A percentile compares a stretch with the other conserved stretches of the same genome.
Conservation (phyloP, 2,888 invertebrate genomes). For the Lasioglossum pauxillum region DNA sequence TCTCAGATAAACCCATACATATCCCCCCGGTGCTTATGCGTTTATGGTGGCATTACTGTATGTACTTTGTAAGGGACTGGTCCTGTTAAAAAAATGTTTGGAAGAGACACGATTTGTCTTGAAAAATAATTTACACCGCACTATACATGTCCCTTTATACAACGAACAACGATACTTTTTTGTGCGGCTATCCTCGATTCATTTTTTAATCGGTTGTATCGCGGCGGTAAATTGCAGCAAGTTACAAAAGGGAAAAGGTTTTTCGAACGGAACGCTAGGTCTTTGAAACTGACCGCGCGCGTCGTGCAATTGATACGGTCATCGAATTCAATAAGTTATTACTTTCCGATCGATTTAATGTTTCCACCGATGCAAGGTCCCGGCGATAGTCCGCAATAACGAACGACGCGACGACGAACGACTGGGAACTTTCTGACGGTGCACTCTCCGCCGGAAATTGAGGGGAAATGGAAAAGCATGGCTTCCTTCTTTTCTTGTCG, state of each 20-base stretch:
- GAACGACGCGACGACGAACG: constrained; percentile 12
- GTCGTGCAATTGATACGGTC: neutral
- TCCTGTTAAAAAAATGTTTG: no score
- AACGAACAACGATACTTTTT: no score
- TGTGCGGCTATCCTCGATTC: no score
- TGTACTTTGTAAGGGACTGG: no score
- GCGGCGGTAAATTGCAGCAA: no score
- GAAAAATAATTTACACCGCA: no score
- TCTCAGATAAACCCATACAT: no score
- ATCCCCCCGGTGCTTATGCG: no score
- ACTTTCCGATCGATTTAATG: constrained; percentile 40
- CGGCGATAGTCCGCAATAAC: constrained; percentile 1
- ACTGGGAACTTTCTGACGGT: constrained; percentile 68
- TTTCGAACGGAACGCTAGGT: neutral
- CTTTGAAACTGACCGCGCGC: neutral
- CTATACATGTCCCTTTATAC: no score
- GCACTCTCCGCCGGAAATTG: constrained; percentile 74
- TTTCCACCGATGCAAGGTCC: neutral
- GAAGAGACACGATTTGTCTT: no score
- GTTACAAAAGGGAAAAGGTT: neutral
- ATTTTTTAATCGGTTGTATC: no score
- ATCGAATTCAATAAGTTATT: constrained; percentile 30
- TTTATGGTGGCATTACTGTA: no score
- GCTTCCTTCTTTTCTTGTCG: constrained; percentile 40
- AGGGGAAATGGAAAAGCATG: constrained; percentile 76